phyloP scores from a whole-genome alignment of 2,888 invertebrate genomes.

The Operophtera brumata region DNA sequence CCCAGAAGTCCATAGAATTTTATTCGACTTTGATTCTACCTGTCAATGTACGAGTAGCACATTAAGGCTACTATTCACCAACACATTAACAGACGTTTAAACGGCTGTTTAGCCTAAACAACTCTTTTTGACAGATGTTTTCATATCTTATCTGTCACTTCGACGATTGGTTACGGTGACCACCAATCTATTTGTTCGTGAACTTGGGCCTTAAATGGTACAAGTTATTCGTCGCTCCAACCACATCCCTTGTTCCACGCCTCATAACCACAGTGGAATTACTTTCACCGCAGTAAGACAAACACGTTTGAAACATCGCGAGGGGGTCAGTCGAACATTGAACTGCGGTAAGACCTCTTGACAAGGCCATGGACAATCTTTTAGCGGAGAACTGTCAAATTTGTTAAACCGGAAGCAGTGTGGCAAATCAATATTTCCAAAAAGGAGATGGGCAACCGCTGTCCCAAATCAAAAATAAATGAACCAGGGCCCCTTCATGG shows the following conservation, averaged over 20 bases:
- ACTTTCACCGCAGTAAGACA: slow-evolving; percentile 32
- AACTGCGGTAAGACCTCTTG: slow-evolving; percentile 19
- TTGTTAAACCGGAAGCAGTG: background rate
- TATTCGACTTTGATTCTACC: too few relatives aligned
- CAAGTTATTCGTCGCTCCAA: background rate
- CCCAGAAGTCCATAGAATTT: too few relatives aligned
- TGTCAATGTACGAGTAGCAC: too few relatives aligned
- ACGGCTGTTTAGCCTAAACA: too few relatives aligned
- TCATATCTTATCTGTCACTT: background rate
- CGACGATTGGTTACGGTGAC: too few relatives aligned
- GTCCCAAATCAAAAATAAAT: too few relatives aligned
- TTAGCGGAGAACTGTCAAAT: background rate
- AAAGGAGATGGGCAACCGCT: too few relatives aligned
- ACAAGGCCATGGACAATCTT: slow-evolving; percentile 24
- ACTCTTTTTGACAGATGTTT: background rate
- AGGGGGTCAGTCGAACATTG: slow-evolving; percentile 28
- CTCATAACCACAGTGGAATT: slow-evolving; percentile 20
- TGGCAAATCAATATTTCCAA: background rate
- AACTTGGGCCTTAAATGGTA: too few relatives aligned
- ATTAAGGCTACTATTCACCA: too few relatives aligned
- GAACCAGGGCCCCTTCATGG: too few relatives aligned
- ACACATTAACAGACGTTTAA: too few relatives aligned
- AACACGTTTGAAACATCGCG: slow-evolving; percentile 15
- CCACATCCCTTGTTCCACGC: slow-evolving; percentile 7
- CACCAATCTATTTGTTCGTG: too few relatives aligned